phyloP scores from a whole-genome alignment of 2,797 vertebrate species.

The Cryptoblepharus egeriae region DNA sequence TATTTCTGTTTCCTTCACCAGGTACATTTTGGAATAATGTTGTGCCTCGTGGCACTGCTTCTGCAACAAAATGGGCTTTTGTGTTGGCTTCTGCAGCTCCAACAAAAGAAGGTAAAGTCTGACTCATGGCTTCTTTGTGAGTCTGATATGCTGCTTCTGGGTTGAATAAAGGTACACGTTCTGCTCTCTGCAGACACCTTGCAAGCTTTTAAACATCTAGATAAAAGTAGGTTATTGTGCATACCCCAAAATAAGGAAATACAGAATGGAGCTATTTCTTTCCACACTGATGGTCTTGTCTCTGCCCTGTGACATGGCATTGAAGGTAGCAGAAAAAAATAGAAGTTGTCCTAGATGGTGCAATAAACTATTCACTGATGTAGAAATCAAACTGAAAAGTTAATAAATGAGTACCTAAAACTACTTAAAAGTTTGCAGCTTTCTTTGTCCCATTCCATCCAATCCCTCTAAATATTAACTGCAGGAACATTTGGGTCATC shows the following conservation, averaged over 20 bases:
- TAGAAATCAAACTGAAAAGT: neutral
- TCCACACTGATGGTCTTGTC: neutral
- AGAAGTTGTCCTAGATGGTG: neutral
- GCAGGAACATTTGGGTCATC: too few relatives aligned
- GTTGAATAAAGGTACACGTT: neutral
- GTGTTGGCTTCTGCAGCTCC: constrained; percentile 88
- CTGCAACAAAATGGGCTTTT: constrained; percentile 92
- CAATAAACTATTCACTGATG: neutral
- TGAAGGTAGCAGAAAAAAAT: neutral
- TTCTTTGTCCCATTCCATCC: neutral
- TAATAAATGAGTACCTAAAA: neutral
- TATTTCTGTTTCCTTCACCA: constrained; percentile 57
- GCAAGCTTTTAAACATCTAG: neutral
- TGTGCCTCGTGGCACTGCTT: constrained; percentile 92
- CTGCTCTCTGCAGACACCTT: neutral
- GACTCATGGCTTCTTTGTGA: constrained; percentile 21
- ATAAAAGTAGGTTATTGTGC: neutral
- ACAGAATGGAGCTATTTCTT: neutral
- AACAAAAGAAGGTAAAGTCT: constrained; percentile 82
- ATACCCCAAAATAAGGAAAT: neutral
- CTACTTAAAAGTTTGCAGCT: neutral
- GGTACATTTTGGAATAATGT: constrained; percentile 94
- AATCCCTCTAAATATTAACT: neutral
- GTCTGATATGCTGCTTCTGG: neutral
- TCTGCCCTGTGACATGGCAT: neutral